These are phyloP conservation scores for Drosophila lini DNA, from an alignment of 1,140 invertebrate species.

Conservation along the genomic window DNA sequence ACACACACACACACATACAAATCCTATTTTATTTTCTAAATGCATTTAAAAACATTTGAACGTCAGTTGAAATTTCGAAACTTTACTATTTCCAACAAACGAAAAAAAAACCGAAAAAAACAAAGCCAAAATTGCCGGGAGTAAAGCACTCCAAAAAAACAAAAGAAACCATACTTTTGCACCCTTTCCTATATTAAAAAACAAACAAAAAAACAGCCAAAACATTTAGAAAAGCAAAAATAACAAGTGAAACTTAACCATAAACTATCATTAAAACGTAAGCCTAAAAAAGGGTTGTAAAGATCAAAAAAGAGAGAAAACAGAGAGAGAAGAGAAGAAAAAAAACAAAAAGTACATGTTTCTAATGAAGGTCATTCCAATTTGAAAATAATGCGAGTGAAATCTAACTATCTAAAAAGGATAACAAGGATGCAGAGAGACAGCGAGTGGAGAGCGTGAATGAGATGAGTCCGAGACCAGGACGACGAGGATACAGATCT, in stretches of 20 bases:
- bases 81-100: slow-evolving; percentile 77
- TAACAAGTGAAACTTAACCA: slow-evolving; percentile 44
- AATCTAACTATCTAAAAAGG: slow-evolving; percentile 63
- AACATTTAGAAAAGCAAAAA: slow-evolving; percentile 52
- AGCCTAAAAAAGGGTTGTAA: slow-evolving; percentile 66
- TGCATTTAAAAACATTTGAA: slow-evolving; percentile 81
- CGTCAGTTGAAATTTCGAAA: slow-evolving; percentile 69
- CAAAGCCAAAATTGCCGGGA: slow-evolving; percentile 78
- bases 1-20: slow-evolving; percentile 39
- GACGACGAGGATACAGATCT: slow-evolving; percentile 1
- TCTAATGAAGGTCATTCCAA: slow-evolving; percentile 83
- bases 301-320: slow-evolving; percentile 51
- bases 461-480: slow-evolving; percentile 48
- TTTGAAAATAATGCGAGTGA: slow-evolving; percentile 81
- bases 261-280: slow-evolving; percentile 51
- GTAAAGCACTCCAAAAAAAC: slow-evolving; percentile 50
- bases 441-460: slow-evolving; percentile 55
- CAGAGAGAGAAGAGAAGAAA: slow-evolving; percentile 9
- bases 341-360: slow-evolving; percentile 77
- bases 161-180: slow-evolving; percentile 58
- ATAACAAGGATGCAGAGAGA: slow-evolving; percentile 25
- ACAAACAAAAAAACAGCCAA: slow-evolving; percentile 52
- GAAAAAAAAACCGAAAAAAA: slow-evolving; percentile 39
- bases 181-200: slow-evolving; percentile 69
- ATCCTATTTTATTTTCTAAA: slow-evolving; percentile 82